phyloP scores from a whole-genome alignment of 2,888 invertebrate genomes.

The Diadegma fenestrale region DNA sequence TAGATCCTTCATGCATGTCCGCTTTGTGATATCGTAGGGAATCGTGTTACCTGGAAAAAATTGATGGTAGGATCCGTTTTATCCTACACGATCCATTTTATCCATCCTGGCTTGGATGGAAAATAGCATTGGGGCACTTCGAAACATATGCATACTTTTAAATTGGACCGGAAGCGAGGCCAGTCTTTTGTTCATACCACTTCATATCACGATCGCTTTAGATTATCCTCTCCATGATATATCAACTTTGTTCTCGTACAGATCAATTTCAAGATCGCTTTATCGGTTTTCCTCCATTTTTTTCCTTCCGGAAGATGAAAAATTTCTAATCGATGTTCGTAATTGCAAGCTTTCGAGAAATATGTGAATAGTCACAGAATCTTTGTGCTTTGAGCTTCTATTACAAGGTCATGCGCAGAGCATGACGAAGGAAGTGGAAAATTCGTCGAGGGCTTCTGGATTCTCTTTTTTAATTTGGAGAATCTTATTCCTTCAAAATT shows the following conservation, averaged over 20 bases:
- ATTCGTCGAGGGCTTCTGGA: not conserved
- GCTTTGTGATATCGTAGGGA: conserved; percentile 2
- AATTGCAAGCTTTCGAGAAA: not conserved
- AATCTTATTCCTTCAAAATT: not conserved
- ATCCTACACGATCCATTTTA: not conserved
- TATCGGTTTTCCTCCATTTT: not conserved
- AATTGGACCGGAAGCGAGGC: conserved; percentile 19
- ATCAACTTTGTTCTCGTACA: not conserved
- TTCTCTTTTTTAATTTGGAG: not conserved
- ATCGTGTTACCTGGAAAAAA: conserved; percentile 10
- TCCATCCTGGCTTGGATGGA: not conserved
- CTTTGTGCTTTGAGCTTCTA: not conserved
- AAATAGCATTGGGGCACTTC: not conserved
- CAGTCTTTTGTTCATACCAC: conserved; percentile 9
- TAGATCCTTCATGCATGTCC: conserved; percentile 22
- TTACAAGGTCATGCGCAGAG: too few species aligned
- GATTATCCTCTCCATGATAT: conserved; percentile 9
- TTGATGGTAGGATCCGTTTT: conserved; percentile 5
- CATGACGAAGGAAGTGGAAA: not conserved
- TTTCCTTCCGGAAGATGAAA: not conserved
- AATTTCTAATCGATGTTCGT: not conserved
- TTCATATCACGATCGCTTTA: not conserved
- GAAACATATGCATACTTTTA: conserved; percentile 16
- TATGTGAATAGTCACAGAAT: not conserved
- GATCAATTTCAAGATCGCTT: not conserved